Evolutionary conservation across 2,888 invertebrate species (phyloP).

Genomic region (Tenthredo distinguenda): DNA sequence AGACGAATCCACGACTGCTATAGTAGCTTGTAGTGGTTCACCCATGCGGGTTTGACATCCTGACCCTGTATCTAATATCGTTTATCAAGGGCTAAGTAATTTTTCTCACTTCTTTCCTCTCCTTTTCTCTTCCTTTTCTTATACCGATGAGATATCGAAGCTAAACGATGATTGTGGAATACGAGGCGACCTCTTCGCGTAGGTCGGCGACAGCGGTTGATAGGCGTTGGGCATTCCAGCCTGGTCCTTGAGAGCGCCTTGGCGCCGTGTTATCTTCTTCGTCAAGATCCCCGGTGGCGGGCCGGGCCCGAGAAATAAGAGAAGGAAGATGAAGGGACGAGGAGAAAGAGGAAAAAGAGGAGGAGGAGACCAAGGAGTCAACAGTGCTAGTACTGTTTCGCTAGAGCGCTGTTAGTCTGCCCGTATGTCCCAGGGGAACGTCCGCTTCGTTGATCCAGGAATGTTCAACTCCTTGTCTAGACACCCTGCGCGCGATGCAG

Average conservation of each 20-base stretch:
- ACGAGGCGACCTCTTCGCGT: constrained; percentile 22
- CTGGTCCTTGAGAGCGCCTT: constrained; percentile 63
- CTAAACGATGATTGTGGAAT: constrained; percentile 30
- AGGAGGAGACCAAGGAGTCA: constrained; percentile 31
- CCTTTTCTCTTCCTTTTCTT: background rate
- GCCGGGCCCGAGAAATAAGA: constrained; percentile 30
- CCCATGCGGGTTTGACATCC: background rate
- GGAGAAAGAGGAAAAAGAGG: constrained; percentile 5
- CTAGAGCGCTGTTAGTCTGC: constrained; percentile 27
- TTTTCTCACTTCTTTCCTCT: constrained; percentile 13
- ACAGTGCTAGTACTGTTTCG: constrained; percentile 50
- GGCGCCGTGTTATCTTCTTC: constrained; percentile 76
- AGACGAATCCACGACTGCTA: background rate
- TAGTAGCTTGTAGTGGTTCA: background rate
- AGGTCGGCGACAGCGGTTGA: constrained; percentile 35
- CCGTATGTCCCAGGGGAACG: constrained; percentile 33
- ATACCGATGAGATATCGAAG: constrained; percentile 30
- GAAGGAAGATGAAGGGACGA: background rate
- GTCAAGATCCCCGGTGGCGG: constrained; percentile 72
- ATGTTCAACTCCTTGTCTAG: constrained; percentile 40
- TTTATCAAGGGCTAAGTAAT: constrained; percentile 10
- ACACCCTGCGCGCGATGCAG: constrained; percentile 8
- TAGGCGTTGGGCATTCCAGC: constrained; percentile 50
- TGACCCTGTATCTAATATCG: background rate
- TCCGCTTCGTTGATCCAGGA: constrained; percentile 36